Percentiles rank a stretch among this genome's conserved stretches.
Evolutionary conservation across 2,113 vertebrate genomes (phyloP).

Genomic region (Labrus mixtus): DNA sequence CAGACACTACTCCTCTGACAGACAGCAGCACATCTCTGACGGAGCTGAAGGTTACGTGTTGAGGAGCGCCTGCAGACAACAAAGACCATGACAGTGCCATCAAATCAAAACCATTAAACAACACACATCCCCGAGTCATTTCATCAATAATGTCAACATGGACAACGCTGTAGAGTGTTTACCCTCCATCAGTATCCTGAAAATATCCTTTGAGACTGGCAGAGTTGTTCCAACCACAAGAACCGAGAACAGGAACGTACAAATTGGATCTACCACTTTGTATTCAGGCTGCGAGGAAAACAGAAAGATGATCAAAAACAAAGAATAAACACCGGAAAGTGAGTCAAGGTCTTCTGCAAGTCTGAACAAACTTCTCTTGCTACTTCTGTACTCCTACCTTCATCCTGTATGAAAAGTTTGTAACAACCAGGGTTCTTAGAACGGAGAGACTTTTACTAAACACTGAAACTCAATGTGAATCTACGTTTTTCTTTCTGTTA

Average conservation of each 20-base stretch:
- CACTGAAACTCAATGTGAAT: too few species aligned
- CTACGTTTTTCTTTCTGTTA: too few species aligned
- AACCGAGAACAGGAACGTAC: constrained; percentile 92
- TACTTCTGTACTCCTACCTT: too few species aligned
- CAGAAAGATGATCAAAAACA: neutral
- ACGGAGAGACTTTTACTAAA: too few species aligned
- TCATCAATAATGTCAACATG: neutral
- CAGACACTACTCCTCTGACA: constrained; percentile 82
- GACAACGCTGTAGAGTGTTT: neutral
- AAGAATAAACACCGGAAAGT: too few species aligned
- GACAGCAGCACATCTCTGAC: constrained; percentile 86
- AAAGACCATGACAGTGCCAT: accelerated
- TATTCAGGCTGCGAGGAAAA: constrained; percentile 86
- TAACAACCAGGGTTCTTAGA: too few species aligned
- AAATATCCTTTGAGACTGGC: constrained; percentile 88
- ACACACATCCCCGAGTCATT: too few species aligned
- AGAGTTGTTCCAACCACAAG: constrained; percentile 90
- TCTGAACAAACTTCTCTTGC: neutral
- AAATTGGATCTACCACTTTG: constrained; percentile 91
- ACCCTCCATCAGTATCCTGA: constrained; percentile 94
- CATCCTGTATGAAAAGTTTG: too few species aligned
- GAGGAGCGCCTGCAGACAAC: constrained; percentile 83
- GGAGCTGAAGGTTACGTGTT: constrained; percentile 77
- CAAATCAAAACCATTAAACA: too few species aligned
- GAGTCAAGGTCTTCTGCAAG: neutral